These are phyloP conservation scores for Leptobrachium leishanense DNA, from an alignment of 2,113 vertebrate species.

Conservation along the genomic window DNA sequence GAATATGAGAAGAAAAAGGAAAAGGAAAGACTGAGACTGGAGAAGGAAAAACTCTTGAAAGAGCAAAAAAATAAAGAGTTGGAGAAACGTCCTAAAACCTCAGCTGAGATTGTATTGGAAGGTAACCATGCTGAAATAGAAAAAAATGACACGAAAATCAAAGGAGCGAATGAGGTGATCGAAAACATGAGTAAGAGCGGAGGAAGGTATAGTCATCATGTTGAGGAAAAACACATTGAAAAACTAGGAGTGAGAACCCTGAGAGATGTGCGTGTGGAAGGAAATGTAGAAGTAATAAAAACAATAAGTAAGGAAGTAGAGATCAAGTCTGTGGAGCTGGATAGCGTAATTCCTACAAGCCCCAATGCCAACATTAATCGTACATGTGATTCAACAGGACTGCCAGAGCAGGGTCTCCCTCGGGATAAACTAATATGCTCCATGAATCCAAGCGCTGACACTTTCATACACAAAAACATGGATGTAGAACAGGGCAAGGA, in stretches of 20 bases:
- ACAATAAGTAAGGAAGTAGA: background rate
- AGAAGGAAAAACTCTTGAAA: constrained; percentile 55
- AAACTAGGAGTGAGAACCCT: background rate
- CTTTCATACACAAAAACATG: too few species aligned
- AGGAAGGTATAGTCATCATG: constrained; percentile 20
- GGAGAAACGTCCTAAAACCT: constrained; percentile 43
- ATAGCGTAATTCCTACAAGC: too few species aligned
- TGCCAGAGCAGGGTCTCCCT: background rate
- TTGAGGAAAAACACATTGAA: background rate
- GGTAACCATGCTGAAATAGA: background rate
- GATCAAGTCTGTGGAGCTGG: background rate
- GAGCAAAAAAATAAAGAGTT: constrained; percentile 27
- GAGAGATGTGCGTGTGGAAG: background rate
- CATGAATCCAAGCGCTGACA: too few species aligned
- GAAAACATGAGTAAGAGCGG: background rate
- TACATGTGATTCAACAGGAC: background rate
- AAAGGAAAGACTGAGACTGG: constrained; percentile 54
- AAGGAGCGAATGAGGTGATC: background rate
- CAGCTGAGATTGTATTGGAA: background rate
- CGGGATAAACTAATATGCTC: too few species aligned
- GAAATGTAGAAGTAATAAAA: background rate
- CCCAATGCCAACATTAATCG: background rate
- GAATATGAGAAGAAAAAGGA: constrained; percentile 69
- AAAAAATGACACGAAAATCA: background rate
- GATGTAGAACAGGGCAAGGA: background rate